phyloP scores from a whole-genome alignment of 1,140 invertebrate species.

The Temnothorax longispinosus region DNA sequence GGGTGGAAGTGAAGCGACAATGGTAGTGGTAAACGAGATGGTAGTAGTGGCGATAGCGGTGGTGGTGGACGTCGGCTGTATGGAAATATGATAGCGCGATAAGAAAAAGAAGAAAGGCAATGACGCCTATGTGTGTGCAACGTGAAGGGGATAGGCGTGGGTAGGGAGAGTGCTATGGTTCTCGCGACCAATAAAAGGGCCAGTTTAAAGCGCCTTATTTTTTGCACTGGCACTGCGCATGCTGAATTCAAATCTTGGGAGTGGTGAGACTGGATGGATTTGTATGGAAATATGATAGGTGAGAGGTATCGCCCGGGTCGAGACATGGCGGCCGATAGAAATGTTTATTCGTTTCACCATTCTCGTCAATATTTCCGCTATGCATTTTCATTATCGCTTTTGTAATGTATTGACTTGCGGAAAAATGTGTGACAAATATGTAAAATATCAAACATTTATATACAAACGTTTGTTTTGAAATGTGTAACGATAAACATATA shows the following conservation, averaged over 20 bases:
- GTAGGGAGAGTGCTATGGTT: conserved; percentile 68
- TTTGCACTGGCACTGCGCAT: conserved; percentile 80
- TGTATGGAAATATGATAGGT: conserved; percentile 79
- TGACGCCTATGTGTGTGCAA: conserved; percentile 64
- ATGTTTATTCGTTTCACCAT: conserved; percentile 21
- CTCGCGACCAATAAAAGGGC: conserved; percentile 82
- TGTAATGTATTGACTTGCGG: background rate
- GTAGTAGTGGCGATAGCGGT: conserved; percentile 46
- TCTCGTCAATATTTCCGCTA: conserved; percentile 25
- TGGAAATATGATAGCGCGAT: conserved; percentile 85
- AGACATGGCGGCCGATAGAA: conserved; percentile 62
- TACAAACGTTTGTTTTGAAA: background rate
- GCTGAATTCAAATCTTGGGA: conserved; percentile 82
- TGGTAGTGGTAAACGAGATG: conserved; percentile 31
- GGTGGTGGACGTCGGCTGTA: conserved; percentile 66
- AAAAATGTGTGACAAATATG: background rate
- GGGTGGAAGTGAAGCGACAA: conserved; percentile 45
- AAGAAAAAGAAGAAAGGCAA: conserved; percentile 78
- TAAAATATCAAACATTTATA: background rate
- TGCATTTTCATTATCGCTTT: conserved; percentile 5
- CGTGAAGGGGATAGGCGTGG: conserved; percentile 64
- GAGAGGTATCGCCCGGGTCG: conserved; percentile 38
- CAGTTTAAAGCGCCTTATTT: conserved; percentile 81
- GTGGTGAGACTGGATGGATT: conserved; percentile 66
- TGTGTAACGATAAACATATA: background rate